phyloP scores from a whole-genome alignment of 2,797 vertebrate species.

The Mionectes olivaceus region DNA sequence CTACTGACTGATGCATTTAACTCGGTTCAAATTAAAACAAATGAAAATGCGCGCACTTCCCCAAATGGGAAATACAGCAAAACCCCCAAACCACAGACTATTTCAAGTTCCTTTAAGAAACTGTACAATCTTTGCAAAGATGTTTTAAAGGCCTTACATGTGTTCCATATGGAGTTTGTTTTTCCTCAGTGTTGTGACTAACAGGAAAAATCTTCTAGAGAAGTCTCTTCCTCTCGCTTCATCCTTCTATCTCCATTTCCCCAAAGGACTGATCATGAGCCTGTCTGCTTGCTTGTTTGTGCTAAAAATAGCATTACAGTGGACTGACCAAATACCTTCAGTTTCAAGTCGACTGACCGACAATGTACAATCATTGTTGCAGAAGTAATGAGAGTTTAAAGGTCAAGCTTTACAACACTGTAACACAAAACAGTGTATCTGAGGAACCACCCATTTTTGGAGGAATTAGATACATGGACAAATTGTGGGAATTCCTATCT shows the following conservation, averaged over 20 bases:
- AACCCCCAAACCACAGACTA: not conserved
- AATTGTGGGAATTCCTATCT: not conserved
- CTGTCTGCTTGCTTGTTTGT: constrained; percentile 33
- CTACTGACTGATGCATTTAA: constrained; percentile 18
- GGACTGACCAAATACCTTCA: not conserved
- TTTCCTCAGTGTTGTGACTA: constrained; percentile 55
- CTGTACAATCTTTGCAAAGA: constrained; percentile 31
- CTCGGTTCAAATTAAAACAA: not conserved
- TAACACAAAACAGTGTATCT: not conserved
- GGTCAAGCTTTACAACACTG: not conserved
- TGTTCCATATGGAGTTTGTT: constrained; percentile 64
- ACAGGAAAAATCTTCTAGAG: constrained; percentile 65
- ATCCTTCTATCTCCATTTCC: constrained; percentile 28
- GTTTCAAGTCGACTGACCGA: not conserved
- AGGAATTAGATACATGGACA: not conserved
- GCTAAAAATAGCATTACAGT: constrained; percentile 40
- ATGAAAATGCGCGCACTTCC: not conserved
- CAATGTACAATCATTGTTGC: not conserved
- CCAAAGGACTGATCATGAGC: constrained; percentile 17
- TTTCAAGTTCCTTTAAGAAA: constrained; percentile 51
- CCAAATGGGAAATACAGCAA: constrained; percentile 29
- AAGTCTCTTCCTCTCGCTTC: constrained; percentile 51
- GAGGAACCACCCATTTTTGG: not conserved
- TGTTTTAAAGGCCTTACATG: constrained; percentile 49
- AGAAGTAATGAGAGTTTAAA: constrained; percentile 5